Percentiles rank a stretch among this genome's conserved stretches.
Evolutionary conservation across 2,888 invertebrate genomes (phyloP).

Genomic region (Himalopsyche tibetana): DNA sequence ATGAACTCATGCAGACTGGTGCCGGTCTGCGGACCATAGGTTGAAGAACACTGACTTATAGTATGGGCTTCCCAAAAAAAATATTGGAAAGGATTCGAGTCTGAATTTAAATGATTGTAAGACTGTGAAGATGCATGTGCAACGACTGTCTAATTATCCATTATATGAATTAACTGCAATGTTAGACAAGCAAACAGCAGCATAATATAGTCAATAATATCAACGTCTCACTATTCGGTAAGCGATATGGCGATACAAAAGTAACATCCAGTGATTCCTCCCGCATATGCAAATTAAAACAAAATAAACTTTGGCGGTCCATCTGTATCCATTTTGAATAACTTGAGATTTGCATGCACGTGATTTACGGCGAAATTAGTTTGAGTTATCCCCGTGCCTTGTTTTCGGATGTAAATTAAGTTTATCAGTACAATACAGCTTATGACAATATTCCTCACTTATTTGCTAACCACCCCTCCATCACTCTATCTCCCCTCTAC

Average conservation of each 20-base stretch:
- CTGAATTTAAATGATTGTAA: too few relatives aligned
- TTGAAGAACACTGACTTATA: too few relatives aligned
- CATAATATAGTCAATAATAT: too few relatives aligned
- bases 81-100: too few relatives aligned
- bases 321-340: slow-evolving; percentile 54
- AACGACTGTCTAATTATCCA: too few relatives aligned
- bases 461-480: slow-evolving; percentile 50
- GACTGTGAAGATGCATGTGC: too few relatives aligned
- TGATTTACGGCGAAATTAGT: slow-evolving; percentile 61
- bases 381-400: slow-evolving; percentile 55
- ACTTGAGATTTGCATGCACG: slow-evolving; percentile 59
- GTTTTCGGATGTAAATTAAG: slow-evolving; percentile 65
- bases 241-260: not conserved
- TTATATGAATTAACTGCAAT: too few relatives aligned
- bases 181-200: too few relatives aligned
- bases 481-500: slow-evolving; percentile 10
- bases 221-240: too few relatives aligned
- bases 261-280: not conserved
- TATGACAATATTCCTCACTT: slow-evolving; percentile 58
- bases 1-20: too few relatives aligned
- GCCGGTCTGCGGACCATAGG: too few relatives aligned
- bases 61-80: too few relatives aligned
- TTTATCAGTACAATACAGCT: slow-evolving; percentile 64
- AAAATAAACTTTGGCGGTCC: not conserved
- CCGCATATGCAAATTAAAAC: not conserved